These are phyloP conservation scores for Diabrotica balteata DNA, from an alignment of 2,888 invertebrate species.

Conservation along the genomic window DNA sequence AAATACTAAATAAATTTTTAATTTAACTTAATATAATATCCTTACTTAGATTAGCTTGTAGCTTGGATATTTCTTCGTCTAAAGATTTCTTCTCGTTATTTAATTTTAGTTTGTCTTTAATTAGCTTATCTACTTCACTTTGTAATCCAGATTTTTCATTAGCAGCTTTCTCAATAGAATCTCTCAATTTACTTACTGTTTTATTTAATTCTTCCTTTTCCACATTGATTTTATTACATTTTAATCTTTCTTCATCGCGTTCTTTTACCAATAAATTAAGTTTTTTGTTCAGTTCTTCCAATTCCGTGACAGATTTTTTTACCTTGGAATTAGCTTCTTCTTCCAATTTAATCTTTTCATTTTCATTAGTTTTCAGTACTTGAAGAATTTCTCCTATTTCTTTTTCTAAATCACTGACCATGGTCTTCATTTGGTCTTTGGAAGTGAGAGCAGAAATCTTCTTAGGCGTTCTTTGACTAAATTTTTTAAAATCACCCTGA, in stretches of 20 bases:
- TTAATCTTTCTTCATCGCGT: conserved; percentile 64
- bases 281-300: conserved; percentile 65
- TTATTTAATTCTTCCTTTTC: conserved; percentile 64
- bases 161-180: conserved; percentile 64
- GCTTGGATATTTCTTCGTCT: conserved; percentile 58
- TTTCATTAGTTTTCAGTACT: conserved; percentile 68
- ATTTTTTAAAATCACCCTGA: conserved; percentile 69
- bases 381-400: conserved; percentile 79
- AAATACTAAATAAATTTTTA: conserved; percentile 10
- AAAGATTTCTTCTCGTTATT: conserved; percentile 65
- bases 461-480: conserved; percentile 76
- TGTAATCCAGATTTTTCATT: conserved; percentile 67
- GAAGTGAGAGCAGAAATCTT: conserved; percentile 76
- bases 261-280: conserved; percentile 63
- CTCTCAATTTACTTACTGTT: conserved; percentile 59
- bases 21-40: background rate
- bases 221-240: conserved; percentile 62
- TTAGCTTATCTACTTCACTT: conserved; percentile 62
- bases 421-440: conserved; percentile 78
- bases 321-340: conserved; percentile 58
- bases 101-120: conserved; percentile 60
- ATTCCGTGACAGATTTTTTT: conserved; percentile 50
- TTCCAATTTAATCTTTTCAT: conserved; percentile 61
- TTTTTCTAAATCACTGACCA: conserved; percentile 86
- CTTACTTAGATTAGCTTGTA: conserved; percentile 51